Conservation (phyloP, 2,113 vertebrate species). For the Grammomys dolichurus region DNA sequence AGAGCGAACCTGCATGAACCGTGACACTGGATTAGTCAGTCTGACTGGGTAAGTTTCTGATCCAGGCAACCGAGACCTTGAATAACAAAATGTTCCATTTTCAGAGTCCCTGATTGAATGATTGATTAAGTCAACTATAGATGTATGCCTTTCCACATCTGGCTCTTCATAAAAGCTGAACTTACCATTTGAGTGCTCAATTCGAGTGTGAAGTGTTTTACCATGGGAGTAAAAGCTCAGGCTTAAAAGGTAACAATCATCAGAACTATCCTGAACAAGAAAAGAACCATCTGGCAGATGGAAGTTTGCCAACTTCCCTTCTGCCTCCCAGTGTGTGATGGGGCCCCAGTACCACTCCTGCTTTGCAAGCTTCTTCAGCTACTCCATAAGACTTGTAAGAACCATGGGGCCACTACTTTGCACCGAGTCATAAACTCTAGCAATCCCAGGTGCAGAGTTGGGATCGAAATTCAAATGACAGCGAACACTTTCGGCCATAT, state of each 20-base stretch:
- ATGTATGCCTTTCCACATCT: conserved; percentile 97
- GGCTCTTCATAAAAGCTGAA: conserved; percentile 99
- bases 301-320: conserved; percentile 96
- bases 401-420: conserved; percentile 97
- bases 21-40: conserved; percentile 97
- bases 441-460: conserved; percentile 95
- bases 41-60: conserved; percentile 98
- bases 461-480: conserved; percentile 98
- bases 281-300: conserved; percentile 93
- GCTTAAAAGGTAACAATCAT: conserved; percentile 97
- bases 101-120: conserved; percentile 99
- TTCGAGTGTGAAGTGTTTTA: conserved; percentile 98
- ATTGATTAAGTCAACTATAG: conserved; percentile 98
- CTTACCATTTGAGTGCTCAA: conserved; percentile 98
- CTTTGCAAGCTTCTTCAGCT: conserved; percentile 97
- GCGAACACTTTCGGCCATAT: conserved; percentile 93
- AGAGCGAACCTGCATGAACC: conserved; percentile 99
- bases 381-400: conserved; percentile 97
- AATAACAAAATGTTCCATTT: conserved; percentile 98
- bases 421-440: conserved; percentile 97
- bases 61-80: conserved; percentile 97
- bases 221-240: conserved; percentile 98
- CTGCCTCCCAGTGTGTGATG: conserved; percentile 98
- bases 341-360: conserved; percentile 99
- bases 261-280: conserved; percentile 97